Base-by-base conservation (phyloP, 1,140 invertebrate genomes). In the Sinella curviseta region DNA sequence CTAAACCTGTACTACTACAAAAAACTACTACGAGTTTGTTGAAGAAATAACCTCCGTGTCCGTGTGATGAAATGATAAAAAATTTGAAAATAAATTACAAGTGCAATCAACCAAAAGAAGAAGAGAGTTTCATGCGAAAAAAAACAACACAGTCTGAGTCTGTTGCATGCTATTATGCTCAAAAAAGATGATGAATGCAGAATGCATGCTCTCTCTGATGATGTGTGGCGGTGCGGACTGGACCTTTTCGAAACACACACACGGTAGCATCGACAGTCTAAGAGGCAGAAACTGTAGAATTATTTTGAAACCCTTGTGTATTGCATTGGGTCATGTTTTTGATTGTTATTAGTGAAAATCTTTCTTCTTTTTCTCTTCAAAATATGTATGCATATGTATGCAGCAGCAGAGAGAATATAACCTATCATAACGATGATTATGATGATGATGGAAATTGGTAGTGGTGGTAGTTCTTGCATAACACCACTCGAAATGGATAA, bases 281-380 rank as follows among this genome's bases (percentile, higher is more conserved):
- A 48, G 20, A 48, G 20, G 20, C 39, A 48, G 39, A 48, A 48
- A 48, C 8, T 12, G 39, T 12, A 20, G 20, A 48, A 48, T 12
- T 20, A 8, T 48, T 48, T 48, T 48, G 8, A n/a, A n/a, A n/a
- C n/a, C 20, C 8, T 20, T 48, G 39, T 8, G 3, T 26, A 65
- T 65, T 14, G 14, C 57, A 8, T 65, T 65, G 3, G 57, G 57
- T 65, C 57, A 65, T 65, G 57, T 65, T 16, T 65, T 65, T 65
- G 57, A 65, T 65, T 65, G 57, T 65, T 65, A 65, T 65, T 65
- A n/a, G 57, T 65, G 57, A 65, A 65, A n/a, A 48, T n/a, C n/a
- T n/a, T n/a, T n/a, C n/a, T n/a, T n/a, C n/a, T n/a, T n/a, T n/a
- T n/a, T 48, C 39, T 48, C 8, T 48, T 12, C 8, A 48, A 48